Evolutionary conservation across 35 echinoderm and acorn worm genomes (phyloP).

Genomic region (Lytechinus pictus): DNA sequence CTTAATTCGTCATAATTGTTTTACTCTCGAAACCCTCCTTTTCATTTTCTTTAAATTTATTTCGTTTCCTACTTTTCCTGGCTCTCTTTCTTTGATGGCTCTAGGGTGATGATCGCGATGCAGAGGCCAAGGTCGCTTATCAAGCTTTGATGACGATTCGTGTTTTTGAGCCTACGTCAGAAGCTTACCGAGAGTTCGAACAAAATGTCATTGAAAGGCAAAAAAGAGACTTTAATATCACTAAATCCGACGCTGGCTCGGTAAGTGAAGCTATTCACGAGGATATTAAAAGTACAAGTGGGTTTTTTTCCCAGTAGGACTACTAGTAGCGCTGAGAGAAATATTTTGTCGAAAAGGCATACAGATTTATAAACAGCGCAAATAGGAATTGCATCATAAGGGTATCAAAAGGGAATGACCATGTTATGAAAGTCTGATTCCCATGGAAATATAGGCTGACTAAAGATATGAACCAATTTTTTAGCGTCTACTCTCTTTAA

Average conservation of each 20-base stretch:
- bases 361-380: neutral
- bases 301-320: no score
- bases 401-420: no score
- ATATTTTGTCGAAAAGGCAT: neutral
- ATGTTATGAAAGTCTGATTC: no score
- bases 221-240: conserved; percentile 29
- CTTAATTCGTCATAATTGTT: neutral
- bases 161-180: conserved; percentile 45
- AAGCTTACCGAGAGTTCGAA: conserved; percentile 50
- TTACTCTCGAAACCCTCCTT: neutral
- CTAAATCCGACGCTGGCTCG: neutral
- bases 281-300: neutral
- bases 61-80: neutral
- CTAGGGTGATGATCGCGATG: conserved; percentile 63
- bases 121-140: conserved; percentile 62
- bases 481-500: no score
- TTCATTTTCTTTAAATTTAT: neutral
- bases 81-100: neutral
- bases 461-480: no score
- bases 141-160: conserved; percentile 61
- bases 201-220: conserved; percentile 9
- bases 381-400: neutral
- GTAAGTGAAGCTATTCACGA: neutral
- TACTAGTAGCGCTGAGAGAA: no score
- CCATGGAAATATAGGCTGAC: no score